A percentile compares a stretch with the other conserved stretches of the same genome.
phyloP scores from a whole-genome alignment of 2,888 invertebrate genomes.

The Tinea pellionella region DNA sequence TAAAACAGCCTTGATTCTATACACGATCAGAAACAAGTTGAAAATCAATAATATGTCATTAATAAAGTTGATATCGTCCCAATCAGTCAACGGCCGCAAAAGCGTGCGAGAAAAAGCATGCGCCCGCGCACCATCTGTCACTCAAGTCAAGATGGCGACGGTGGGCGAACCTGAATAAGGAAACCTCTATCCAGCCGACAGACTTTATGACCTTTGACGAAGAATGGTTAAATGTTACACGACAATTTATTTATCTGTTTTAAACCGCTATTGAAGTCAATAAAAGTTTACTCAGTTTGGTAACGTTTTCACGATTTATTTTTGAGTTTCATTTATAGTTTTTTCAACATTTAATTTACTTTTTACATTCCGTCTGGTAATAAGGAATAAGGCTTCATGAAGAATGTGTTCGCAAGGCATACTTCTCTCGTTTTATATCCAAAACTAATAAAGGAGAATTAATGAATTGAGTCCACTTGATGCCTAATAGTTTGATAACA shows the following conservation, averaged over 20 bases:
- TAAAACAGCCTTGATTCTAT: neutral
- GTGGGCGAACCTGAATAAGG: neutral
- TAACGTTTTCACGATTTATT: neutral
- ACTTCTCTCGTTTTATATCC: too few species aligned
- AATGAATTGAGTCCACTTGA: too few species aligned
- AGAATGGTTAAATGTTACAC: neutral
- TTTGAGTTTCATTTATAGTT: neutral
- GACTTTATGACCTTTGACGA: neutral
- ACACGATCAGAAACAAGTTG: neutral
- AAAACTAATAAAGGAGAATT: too few species aligned
- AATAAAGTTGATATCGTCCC: neutral
- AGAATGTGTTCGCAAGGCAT: too few species aligned
- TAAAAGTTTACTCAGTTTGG: neutral
- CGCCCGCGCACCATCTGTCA: conserved; percentile 8
- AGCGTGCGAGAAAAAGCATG: neutral
- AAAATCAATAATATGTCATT: neutral
- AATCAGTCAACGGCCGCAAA: conserved; percentile 1
- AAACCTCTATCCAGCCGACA: neutral
- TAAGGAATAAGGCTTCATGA: too few species aligned
- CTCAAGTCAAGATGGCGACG: neutral
- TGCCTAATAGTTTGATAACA: too few species aligned
- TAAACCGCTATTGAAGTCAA: neutral
- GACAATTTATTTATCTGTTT: neutral
- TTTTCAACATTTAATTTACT: too few species aligned
- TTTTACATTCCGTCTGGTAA: too few species aligned